These are phyloP conservation scores for Prionace glauca DNA, from an alignment of 2,797 vertebrate species.

Conservation along the genomic window DNA sequence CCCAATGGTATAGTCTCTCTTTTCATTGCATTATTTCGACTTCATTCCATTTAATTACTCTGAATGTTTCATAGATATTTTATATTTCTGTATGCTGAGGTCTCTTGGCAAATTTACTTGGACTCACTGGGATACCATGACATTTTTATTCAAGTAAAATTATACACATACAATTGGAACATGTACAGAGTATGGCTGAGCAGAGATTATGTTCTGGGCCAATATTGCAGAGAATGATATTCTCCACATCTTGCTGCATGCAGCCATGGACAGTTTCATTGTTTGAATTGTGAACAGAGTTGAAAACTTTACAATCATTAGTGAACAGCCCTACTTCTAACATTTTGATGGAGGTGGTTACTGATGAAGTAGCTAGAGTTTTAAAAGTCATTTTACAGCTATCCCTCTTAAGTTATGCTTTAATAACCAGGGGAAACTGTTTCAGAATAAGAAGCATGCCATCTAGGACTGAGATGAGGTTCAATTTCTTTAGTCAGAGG, in stretches of 20 bases:
- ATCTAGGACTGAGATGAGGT: too few species aligned
- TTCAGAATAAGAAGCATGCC: too few species aligned
- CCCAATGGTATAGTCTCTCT: neutral
- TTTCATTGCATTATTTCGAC: constrained; percentile 16
- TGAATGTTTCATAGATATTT: neutral
- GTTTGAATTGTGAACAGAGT: neutral
- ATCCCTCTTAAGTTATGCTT: too few species aligned
- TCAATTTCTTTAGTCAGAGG: too few species aligned
- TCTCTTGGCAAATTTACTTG: neutral
- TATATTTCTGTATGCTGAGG: neutral
- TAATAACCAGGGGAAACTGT: too few species aligned
- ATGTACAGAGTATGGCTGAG: neutral
- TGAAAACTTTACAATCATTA: neutral
- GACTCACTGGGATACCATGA: neutral
- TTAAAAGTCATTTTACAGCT: too few species aligned
- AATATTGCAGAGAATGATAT: neutral
- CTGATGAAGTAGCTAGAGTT: too few species aligned
- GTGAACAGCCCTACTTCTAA: neutral
- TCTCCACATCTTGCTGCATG: neutral
- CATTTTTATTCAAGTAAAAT: neutral
- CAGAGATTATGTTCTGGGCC: neutral
- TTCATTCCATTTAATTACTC: constrained; percentile 30
- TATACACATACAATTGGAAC: neutral
- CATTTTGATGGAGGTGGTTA: neutral
- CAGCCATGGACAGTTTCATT: neutral